A percentile compares a stretch with the other conserved stretches of the same genome.
phyloP scores from a whole-genome alignment of 2,797 vertebrate genomes.

The Oceanodroma leucorhoa region DNA sequence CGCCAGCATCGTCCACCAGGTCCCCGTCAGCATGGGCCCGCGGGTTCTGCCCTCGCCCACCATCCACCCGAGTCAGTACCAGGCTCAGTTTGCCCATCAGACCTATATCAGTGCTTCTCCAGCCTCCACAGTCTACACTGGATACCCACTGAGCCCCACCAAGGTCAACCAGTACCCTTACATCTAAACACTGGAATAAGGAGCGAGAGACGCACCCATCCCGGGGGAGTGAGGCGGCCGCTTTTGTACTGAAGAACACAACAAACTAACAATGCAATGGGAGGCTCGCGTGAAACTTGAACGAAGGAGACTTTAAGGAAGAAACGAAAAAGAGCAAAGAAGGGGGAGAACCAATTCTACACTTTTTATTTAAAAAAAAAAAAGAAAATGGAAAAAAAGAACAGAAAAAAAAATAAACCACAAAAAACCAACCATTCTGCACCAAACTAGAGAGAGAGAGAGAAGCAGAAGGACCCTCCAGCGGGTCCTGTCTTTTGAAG shows the following conservation, averaged over 20 bases:
- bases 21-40: slow-evolving; percentile 95
- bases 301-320: slow-evolving; percentile 71
- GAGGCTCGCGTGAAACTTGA: slow-evolving; percentile 72
- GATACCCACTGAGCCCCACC: slow-evolving; percentile 98
- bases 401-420: slow-evolving; percentile 47
- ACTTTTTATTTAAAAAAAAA: slow-evolving; percentile 78
- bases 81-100: slow-evolving; percentile 97
- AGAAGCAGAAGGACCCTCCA: slow-evolving; percentile 57
- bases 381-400: slow-evolving; percentile 60
- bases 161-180: slow-evolving; percentile 99
- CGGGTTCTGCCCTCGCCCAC: slow-evolving; percentile 93
- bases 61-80: slow-evolving; percentile 95
- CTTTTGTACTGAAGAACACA: slow-evolving; percentile 66
- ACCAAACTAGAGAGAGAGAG: slow-evolving; percentile 71
- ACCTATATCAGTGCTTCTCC: slow-evolving; percentile 98
- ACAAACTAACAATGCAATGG: slow-evolving; percentile 70
- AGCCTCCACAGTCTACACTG: slow-evolving; percentile 98
- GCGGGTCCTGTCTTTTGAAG: slow-evolving; percentile 65
- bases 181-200: slow-evolving; percentile 83
- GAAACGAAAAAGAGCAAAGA: slow-evolving; percentile 65
- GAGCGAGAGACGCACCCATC: slow-evolving; percentile 8
- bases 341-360: slow-evolving; percentile 65
- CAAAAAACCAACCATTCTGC: slow-evolving; percentile 67
- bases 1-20: slow-evolving; percentile 93
- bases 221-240: slow-evolving; percentile 42